Evolutionary conservation across 2,113 vertebrate genomes (phyloP), one percentile per base, ranked within the genome.

Genomic region (Eupsittula cactorum): DNA sequence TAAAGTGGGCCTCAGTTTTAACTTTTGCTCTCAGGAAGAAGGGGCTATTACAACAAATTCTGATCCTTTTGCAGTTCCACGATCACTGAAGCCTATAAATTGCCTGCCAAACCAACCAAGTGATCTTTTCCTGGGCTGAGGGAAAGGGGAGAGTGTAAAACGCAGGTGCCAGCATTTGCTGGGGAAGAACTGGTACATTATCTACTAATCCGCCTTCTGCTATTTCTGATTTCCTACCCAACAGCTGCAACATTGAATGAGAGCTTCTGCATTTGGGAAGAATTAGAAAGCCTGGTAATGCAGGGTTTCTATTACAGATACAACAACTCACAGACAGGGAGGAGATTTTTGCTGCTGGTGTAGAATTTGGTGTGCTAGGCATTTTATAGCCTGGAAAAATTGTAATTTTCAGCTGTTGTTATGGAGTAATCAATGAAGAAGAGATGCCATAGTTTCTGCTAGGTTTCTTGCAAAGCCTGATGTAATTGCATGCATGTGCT

Each of bases 221-320:
- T 97, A 97, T 97, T 97, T 97, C 96, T 96, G 97, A 97, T 97
- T 97, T 97, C 97, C 95, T 97, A 96, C 96, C 93, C 96, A 96
- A 97, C 97, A 97, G 97, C 97, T 97, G 97, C 95, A 94, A 73
- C 81, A 73, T 41, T 97, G 96, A 97, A 95, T 96, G 92, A 96
- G 96, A 96, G 95, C 97, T 95, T 63, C 97, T 96, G 97, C 97
- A 93, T 97, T 97, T 97, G 95, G 92, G 96, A 97, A 96, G 97
- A 97, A 97, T 97, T 95, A 97, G 95, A 86, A 88, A 93, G 92
- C 91, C 88, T 96, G 92, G 93, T 94, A 92, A 90, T 82, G 95
- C 87, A 94, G 93, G 88, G 84, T 92, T 94, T 94, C 96, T 94
- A 67, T 95, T 94, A 93, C 95, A 97, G 92, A 93, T 95, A 92